Evolutionary conservation across 2,888 invertebrate species (phyloP), one percentile per base, ranked within the genome.

Genomic region (Mesoligia furuncula): DNA sequence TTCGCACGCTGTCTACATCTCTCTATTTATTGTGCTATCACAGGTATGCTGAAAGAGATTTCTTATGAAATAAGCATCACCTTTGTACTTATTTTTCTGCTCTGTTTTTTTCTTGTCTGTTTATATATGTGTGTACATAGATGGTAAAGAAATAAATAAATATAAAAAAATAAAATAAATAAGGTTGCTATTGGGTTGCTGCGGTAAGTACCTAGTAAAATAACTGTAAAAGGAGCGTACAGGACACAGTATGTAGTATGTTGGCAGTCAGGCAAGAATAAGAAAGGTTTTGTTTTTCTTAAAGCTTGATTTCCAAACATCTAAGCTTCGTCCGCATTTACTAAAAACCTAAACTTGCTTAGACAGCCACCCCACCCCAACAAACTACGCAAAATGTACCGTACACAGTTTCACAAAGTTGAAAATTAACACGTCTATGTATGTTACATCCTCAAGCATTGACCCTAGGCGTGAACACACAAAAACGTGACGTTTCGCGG

Each of bases 351-450:
- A 15, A 11, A 51, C 11, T 61, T 77, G 77, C 85, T 64, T 2
- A 8, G 48, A 81, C 70, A 62, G 54, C 0, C 4, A 27, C 77
- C 68, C 51, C 65, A 76, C 68, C 68, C 75, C 9, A 4, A 20
- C 31, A 24, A 42, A 67, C 70, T 78, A 78, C 73, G 36, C 73
- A 73, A 84, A 88, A 78, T 70, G 45, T 87, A 76, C 75, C 42
- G 62, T 80, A 84, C 67, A 87, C 75, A 71, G 71, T 67, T 71
- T 57, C 48, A 76, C 76, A 83, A 85, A 83, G 89, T 87, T 83
- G 78, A 77, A 87, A 83, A 88, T 87, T 81, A 88, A 85, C 87
- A 80, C 85, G 79, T 83, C 71, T 73, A 68, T 72, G 80, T 73
- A 68, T 72, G 81, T 87, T 64, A 86, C 61, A 81, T 85, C 77